A percentile compares a stretch with the other conserved stretches of the same genome.
Conservation (phyloP, 2,797 vertebrate species). For the Eidolon dupreanum region DNA sequence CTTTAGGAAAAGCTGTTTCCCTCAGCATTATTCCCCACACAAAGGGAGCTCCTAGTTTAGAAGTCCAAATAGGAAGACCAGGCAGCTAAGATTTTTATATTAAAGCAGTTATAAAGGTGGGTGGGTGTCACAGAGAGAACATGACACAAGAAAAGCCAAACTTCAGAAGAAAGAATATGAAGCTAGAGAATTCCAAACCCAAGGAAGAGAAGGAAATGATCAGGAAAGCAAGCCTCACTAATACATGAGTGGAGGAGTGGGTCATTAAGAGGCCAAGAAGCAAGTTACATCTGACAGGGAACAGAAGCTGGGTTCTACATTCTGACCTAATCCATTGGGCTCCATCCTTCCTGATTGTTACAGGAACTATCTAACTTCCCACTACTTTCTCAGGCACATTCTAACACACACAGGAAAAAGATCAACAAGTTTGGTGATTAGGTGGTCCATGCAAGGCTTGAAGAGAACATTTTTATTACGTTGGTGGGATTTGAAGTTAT, state of each 20-base stretch:
- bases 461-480: conserved; percentile 40
- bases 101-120: not conserved
- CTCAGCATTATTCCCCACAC: not conserved
- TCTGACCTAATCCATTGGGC: not conserved
- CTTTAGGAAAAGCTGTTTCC: not conserved
- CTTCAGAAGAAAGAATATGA: not conserved
- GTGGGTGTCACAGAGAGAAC: not conserved
- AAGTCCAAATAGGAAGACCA: not conserved
- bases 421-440: not conserved
- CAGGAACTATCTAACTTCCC: not conserved
- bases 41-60: not conserved
- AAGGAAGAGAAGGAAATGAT: not conserved
- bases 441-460: not conserved
- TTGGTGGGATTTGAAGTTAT: not conserved
- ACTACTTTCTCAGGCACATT: not conserved
- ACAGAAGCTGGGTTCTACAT: not conserved
- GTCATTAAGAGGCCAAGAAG: not conserved
- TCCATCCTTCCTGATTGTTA: not conserved
- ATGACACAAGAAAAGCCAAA: not conserved
- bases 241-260: not conserved
- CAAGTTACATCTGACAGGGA: not conserved
- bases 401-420: not conserved
- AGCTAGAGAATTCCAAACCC: not conserved
- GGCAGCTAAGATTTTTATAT: not conserved
- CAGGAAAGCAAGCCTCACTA: not conserved